Evolutionary conservation across 2,888 invertebrate species (phyloP).

Genomic region (Drosophila borealis): DNA sequence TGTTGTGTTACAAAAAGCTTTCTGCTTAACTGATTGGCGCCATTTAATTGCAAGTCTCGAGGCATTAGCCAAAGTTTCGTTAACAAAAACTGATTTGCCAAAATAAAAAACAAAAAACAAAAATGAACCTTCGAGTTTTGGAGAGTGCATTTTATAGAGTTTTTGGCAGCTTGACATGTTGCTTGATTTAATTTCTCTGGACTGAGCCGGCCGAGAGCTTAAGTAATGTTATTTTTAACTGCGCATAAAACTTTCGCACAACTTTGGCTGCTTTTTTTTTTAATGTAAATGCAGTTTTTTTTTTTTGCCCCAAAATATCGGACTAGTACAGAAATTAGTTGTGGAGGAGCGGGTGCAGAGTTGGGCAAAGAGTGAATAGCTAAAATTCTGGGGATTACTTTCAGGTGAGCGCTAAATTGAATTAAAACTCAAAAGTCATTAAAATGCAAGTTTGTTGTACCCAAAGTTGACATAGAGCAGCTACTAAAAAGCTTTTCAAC

Average conservation of each 20-base stretch:
- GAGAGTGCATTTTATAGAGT: slow-evolving; percentile 44
- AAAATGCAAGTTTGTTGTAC: slow-evolving; percentile 59
- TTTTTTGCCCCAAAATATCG: slow-evolving; percentile 30
- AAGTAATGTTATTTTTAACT: slow-evolving; percentile 64
- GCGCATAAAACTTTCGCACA: slow-evolving; percentile 44
- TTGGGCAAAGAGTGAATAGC: slow-evolving; percentile 17
- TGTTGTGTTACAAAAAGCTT: background rate
- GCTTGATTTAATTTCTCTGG: slow-evolving; percentile 54
- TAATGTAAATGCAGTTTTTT: slow-evolving; percentile 59
- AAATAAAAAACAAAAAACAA: slow-evolving; percentile 13
- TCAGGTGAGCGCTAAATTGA: slow-evolving; percentile 66
- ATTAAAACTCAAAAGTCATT: slow-evolving; percentile 71
- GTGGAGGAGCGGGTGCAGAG: background rate
- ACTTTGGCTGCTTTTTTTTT: slow-evolving; percentile 37
- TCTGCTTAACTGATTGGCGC: background rate
- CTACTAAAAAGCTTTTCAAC: slow-evolving; percentile 51
- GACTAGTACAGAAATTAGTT: slow-evolving; percentile 28
- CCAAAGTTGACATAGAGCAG: slow-evolving; percentile 26
- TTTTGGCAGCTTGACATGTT: slow-evolving; percentile 76
- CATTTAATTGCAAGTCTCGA: slow-evolving; percentile 11
- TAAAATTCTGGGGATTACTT: slow-evolving; percentile 49
- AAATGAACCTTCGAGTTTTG: slow-evolving; percentile 13
- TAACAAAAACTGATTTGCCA: slow-evolving; percentile 37
- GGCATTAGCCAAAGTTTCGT: slow-evolving; percentile 36
- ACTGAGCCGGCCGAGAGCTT: slow-evolving; percentile 23